Conservation (phyloP, 2,888 invertebrate species). For the Noctua janthina region DNA sequence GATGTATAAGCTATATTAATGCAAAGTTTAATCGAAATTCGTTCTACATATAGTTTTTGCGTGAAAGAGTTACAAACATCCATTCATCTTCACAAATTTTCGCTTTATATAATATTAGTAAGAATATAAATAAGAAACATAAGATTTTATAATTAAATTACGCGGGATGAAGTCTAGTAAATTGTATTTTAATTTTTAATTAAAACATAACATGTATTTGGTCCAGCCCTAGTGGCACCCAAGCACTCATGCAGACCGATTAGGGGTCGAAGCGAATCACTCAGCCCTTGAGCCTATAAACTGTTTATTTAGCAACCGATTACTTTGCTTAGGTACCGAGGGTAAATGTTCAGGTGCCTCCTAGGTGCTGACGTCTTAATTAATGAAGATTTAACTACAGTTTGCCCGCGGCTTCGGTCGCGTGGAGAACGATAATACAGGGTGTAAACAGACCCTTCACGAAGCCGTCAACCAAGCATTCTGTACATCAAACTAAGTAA, state of each 20-base stretch:
- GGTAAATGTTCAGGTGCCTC: neutral
- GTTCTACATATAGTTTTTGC: neutral
- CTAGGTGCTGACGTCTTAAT: neutral
- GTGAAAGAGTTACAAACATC: neutral
- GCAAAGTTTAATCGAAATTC: neutral
- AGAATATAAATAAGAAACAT: neutral
- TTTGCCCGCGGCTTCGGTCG: neutral
- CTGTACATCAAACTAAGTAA: too few relatives aligned
- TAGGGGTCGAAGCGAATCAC: conserved; percentile 27
- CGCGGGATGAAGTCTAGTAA: neutral
- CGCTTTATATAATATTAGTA: neutral
- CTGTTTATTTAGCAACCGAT: conserved; percentile 26
- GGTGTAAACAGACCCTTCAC: too few relatives aligned
- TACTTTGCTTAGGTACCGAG: neutral
- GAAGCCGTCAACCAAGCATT: too few relatives aligned
- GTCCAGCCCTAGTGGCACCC: neutral
- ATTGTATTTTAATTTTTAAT: neutral
- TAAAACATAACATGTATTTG: neutral
- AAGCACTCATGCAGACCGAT: conserved; percentile 35
- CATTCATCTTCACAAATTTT: neutral
- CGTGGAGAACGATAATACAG: too few relatives aligned
- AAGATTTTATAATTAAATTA: neutral
- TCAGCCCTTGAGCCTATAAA: conserved; percentile 25
- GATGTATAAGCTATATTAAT: neutral
- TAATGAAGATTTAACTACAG: neutral